Evolutionary conservation across 1,140 invertebrate species (phyloP).

Genomic region (Heliconius eleuchia): DNA sequence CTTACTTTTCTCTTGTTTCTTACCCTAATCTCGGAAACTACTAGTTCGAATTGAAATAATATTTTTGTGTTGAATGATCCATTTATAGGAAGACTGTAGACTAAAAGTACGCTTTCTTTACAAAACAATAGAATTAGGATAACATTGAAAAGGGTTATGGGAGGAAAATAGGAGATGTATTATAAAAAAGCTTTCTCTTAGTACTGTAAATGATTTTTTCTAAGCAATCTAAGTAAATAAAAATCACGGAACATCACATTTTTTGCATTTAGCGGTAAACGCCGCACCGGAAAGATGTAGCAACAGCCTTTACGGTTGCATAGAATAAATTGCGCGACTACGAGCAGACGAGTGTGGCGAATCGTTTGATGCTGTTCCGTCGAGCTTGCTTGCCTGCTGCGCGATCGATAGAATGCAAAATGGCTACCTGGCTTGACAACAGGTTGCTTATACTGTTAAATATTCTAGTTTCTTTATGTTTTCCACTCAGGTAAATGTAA

Average conservation of each 20-base stretch:
- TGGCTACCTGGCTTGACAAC: neutral
- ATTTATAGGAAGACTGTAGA: no score
- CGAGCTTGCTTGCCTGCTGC: neutral
- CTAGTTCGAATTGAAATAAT: no score
- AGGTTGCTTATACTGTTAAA: neutral
- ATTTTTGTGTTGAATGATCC: no score
- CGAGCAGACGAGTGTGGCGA: constrained; percentile 8
- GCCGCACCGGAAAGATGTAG: constrained; percentile 2
- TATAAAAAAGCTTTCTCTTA: neutral
- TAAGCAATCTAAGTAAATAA: neutral
- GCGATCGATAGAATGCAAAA: neutral
- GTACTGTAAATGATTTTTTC: neutral
- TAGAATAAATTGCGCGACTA: constrained; percentile 24
- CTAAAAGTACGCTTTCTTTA: no score
- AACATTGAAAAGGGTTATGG: neutral
- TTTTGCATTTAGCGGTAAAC: constrained; percentile 20
- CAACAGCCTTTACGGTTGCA: constrained; percentile 26
- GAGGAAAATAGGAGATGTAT: no score
- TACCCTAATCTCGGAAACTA: no score
- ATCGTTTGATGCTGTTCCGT: neutral
- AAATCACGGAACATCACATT: constrained; percentile 8
- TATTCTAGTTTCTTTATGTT: neutral
- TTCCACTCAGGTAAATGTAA: neutral
- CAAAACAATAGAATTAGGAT: no score
- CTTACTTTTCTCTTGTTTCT: no score